These are phyloP conservation scores for Holocentrus rufus DNA, from an alignment of 2,797 vertebrate species.

Conservation along the genomic window DNA sequence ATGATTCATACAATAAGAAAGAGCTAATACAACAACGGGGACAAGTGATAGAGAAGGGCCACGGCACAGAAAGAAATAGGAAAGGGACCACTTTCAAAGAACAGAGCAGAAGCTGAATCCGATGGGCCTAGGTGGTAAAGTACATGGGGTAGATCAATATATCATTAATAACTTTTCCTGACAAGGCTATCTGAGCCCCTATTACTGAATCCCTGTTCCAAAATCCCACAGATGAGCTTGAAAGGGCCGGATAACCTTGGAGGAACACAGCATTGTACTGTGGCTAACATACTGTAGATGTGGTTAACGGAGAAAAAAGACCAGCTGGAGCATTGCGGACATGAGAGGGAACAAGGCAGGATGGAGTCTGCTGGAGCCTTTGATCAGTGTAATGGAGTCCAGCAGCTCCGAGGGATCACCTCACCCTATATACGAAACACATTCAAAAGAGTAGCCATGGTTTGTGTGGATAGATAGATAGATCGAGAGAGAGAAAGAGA, in stretches of 20 bases:
- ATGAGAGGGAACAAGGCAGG: slow-evolving; percentile 36
- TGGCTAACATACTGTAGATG: slow-evolving; percentile 41
- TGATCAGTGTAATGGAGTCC: slow-evolving; percentile 69
- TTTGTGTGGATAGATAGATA: background rate
- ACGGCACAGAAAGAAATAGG: background rate
- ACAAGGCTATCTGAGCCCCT: slow-evolving; percentile 22
- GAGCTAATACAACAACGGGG: background rate
- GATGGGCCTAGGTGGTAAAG: slow-evolving; percentile 7
- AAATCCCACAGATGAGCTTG: slow-evolving; percentile 25
- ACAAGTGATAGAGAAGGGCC: background rate
- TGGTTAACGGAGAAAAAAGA: slow-evolving; percentile 67
- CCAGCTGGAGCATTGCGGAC: slow-evolving; percentile 37
- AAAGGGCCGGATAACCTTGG: slow-evolving; percentile 32
- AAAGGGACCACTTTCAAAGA: background rate
- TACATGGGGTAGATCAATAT: slow-evolving; percentile 34
- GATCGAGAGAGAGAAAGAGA: too few relatives aligned
- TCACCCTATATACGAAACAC: slow-evolving; percentile 17
- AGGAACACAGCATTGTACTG: slow-evolving; percentile 10
- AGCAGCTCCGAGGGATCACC: slow-evolving; percentile 46
- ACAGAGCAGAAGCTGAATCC: background rate
- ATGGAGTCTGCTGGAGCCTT: slow-evolving; percentile 58
- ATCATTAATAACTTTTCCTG: slow-evolving; percentile 35
- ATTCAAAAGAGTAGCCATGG: background rate
- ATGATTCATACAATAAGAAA: background rate
- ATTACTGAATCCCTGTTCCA: slow-evolving; percentile 43